Conservation (phyloP, 2,113 vertebrate genomes). For the Ciconia boyciana region DNA sequence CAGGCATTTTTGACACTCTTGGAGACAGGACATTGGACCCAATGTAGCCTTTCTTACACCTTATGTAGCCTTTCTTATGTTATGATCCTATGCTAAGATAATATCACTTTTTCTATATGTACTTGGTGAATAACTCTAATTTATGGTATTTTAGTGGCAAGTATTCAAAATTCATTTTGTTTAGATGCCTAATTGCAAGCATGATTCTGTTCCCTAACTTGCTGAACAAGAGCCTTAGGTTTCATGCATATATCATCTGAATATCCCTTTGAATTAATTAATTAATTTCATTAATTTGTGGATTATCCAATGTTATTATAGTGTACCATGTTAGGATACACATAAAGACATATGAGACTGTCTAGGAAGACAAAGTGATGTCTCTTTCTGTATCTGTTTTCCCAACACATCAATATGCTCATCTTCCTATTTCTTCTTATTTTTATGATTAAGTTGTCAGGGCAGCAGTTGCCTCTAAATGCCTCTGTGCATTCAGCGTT, state of each 20-base stretch:
- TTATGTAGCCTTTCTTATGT: neutral
- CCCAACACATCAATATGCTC: neutral
- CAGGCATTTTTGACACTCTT: neutral
- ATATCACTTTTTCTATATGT: neutral
- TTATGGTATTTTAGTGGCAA: neutral
- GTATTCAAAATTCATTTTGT: neutral
- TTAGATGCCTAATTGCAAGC: neutral
- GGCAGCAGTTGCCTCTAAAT: neutral
- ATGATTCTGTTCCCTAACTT: neutral
- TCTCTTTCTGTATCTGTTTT: neutral
- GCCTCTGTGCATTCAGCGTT: neutral
- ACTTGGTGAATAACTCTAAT: neutral
- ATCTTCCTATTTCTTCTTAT: neutral
- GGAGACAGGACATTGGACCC: neutral
- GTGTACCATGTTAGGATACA: neutral
- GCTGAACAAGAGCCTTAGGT: neutral
- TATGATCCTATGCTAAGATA: neutral
- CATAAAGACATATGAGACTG: neutral
- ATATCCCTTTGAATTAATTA: neutral
- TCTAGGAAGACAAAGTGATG: neutral
- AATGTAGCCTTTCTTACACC: neutral
- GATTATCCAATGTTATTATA: neutral
- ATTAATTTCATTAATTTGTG: neutral
- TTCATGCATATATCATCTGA: neutral
- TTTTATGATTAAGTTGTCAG: neutral